A percentile compares a stretch with the other conserved stretches of the same genome.
Evolutionary conservation across 35 echinoderm and acorn worm species (phyloP).

Genomic region (Ptychodera flava): DNA sequence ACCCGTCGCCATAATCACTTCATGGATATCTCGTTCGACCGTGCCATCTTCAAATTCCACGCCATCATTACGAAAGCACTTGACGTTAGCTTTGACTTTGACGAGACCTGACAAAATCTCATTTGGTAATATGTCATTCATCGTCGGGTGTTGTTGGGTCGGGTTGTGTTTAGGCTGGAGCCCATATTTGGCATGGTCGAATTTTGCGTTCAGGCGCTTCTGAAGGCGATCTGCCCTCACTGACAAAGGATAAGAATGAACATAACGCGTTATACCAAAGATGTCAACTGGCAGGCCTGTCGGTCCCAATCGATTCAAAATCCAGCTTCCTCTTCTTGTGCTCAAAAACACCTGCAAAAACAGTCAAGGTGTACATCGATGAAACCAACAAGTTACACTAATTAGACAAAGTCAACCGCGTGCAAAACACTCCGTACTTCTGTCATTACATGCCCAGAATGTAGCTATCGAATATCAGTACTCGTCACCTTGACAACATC

Average conservation of each 20-base stretch:
- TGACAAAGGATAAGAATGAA: not conserved
- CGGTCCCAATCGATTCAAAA: conserved; percentile 15
- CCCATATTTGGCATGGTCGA: conserved; percentile 21
- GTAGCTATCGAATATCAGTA: not conserved
- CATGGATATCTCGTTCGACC: not conserved
- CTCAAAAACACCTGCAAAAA: conserved; percentile 59
- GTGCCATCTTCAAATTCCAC: conserved; percentile 48
- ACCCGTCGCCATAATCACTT: conserved; percentile 7
- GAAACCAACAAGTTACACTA: conserved; percentile 41
- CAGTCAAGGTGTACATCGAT: too few species aligned
- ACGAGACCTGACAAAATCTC: conserved; percentile 37
- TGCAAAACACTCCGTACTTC: too few species aligned
- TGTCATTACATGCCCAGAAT: not conserved
- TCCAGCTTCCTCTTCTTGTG: too few species aligned
- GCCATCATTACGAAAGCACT: conserved; percentile 24
- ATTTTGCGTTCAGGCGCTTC: not conserved
- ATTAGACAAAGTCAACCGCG: conserved; percentile 43
- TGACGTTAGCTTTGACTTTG: conserved; percentile 20
- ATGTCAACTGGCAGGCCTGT: conserved; percentile 41
- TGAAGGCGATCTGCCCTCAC: conserved; percentile 4
- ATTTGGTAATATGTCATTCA: conserved; percentile 50
- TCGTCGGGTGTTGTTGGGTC: conserved; percentile 6
- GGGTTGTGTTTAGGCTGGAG: conserved; percentile 22
- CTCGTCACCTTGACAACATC: not conserved
- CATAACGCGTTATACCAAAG: not conserved